These are phyloP conservation scores for Tachypleus tridentatus DNA, from an alignment of 1,140 invertebrate genomes.

Conservation along the genomic window DNA sequence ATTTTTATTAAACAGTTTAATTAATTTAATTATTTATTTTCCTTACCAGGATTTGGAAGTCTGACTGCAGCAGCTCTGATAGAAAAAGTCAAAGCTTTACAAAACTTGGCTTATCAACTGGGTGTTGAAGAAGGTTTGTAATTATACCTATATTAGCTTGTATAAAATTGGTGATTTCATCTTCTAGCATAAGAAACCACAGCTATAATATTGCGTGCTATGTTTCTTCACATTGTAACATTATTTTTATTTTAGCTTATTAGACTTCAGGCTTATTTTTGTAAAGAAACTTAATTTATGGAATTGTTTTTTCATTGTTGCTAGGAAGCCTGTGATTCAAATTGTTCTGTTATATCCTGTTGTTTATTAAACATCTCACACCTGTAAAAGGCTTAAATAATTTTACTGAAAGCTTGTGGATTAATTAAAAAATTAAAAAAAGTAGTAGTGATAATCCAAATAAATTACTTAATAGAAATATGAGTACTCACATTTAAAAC, in stretches of 20 bases:
- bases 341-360: too few species aligned
- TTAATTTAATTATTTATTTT: slow-evolving; percentile 4
- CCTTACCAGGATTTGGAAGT: slow-evolving; percentile 56
- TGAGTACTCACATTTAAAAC: too few species aligned
- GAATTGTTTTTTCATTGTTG: too few species aligned
- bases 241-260: neutral
- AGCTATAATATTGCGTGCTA: too few species aligned
- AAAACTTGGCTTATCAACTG: slow-evolving; percentile 84
- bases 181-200: neutral
- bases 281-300: slow-evolving; percentile 1
- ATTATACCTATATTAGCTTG: neutral
- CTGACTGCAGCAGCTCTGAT: slow-evolving; percentile 66
- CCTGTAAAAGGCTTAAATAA: too few species aligned
- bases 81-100: slow-evolving; percentile 80
- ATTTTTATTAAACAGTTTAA: neutral
- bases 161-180: neutral
- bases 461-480: too few species aligned
- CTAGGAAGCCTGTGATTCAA: too few species aligned
- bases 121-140: slow-evolving; percentile 63
- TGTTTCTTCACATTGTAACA: too few species aligned
- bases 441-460: too few species aligned
- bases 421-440: too few species aligned
- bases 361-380: too few species aligned
- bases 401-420: too few species aligned
- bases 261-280: neutral